These are phyloP conservation scores for Euproctis similis DNA, from an alignment of 2,888 invertebrate genomes.

Conservation along the genomic window DNA sequence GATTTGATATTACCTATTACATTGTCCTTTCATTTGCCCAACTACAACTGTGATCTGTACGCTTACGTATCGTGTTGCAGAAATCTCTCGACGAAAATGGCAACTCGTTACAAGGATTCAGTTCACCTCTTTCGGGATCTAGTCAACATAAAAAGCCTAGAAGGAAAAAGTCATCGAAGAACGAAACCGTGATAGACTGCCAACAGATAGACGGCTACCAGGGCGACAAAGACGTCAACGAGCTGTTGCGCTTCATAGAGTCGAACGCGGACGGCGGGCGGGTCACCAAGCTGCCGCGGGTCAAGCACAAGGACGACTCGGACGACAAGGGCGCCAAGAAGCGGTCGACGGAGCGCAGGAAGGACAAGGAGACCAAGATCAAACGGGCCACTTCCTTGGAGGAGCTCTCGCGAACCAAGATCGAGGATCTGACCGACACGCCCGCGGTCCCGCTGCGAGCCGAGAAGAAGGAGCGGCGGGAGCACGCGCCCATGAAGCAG, in stretches of 20 bases:
- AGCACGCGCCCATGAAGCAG: conserved; percentile 43
- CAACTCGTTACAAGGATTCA: conserved; percentile 79
- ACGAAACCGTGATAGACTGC: conserved; percentile 75
- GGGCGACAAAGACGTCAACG: conserved; percentile 85
- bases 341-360: conserved; percentile 66
- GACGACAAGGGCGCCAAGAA: conserved; percentile 67
- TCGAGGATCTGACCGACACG: conserved; percentile 79
- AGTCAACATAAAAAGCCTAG: conserved; percentile 73
- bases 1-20: conserved; percentile 3
- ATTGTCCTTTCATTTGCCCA: no score
- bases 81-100: conserved; percentile 88
- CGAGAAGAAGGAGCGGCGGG: conserved; percentile 22
- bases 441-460: conserved; percentile 30
- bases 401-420: conserved; percentile 85
- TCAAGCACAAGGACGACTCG: conserved; percentile 58
- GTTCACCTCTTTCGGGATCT: conserved; percentile 60
- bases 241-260: conserved; percentile 86
- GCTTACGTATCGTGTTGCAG: conserved; percentile 52
- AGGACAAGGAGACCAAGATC: conserved; percentile 57
- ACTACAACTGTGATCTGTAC: no score
- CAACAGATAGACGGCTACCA: conserved; percentile 85
- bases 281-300: conserved; percentile 44
- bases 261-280: conserved; percentile 67
- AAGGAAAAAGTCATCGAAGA: conserved; percentile 77
- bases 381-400: conserved; percentile 87